Base-by-base conservation (phyloP, 2,797 vertebrate species). In the Phylloscopus collybita region DNA sequence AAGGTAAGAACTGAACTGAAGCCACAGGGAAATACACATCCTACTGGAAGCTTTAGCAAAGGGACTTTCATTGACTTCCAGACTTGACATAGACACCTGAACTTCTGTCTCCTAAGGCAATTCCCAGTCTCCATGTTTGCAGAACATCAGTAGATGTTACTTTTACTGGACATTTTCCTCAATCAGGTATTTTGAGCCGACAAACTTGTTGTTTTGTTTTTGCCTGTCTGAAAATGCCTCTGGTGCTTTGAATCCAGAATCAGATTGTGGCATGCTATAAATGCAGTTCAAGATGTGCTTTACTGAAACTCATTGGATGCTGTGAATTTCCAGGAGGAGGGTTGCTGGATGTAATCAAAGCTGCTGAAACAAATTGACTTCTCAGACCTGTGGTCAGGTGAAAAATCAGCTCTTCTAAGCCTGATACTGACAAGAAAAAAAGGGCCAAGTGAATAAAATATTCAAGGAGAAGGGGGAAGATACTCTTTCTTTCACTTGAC, bases 331-430 rank as follows among this genome's bases (percentile, higher is more conserved):
- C 64, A 13, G 80, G 60, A 88, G 57, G 22, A 73, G 76, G 22
- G 22, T 38, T 95, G 71, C 79, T 95, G 93, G 74, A 79, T 54
- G 36, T 60, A 76, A 90, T 80, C 67, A 95, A 85, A 95, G 16
- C 67, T 86, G 22, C 56, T 54, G 70, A 85, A 91, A 80, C 38
- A 86, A 90, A 94, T 26, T 86, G 66, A 76, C 76, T 90, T 91
- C 51, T 86, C n/a, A 93, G 76, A 79, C 66, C 56, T 73, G 45
- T 76, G 88, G 82, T 61, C 1, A 8, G 27, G 47, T 73, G 79
- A 75, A 88, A 93, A 93, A 70, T 80, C 82, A 64, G 18, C 44
- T 86, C 29, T 79, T 59, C 59, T 54, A 86, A 90, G 34, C 44
- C 61, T 1, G 2, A 32, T 50, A 64, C 51, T 66, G 60, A 53